Percentiles rank a stretch among this genome's conserved stretches.
These are phyloP conservation scores for Acestrorhynchus altus DNA, from an alignment of 2,797 vertebrate species.

Conservation along the genomic window DNA sequence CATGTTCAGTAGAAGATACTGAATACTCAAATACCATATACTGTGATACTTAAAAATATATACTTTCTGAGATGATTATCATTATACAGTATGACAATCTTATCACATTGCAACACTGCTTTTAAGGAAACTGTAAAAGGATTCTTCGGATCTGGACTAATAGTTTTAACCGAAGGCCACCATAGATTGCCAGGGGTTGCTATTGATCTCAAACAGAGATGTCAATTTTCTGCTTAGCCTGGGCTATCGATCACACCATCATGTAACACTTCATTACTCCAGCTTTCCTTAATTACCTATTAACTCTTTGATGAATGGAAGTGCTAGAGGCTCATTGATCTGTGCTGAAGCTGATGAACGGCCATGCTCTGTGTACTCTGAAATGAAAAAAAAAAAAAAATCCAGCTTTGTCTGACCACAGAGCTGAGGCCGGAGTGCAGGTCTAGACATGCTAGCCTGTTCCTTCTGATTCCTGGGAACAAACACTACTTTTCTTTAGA, in stretches of 20 bases:
- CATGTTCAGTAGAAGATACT: no score
- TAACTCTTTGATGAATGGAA: slow-evolving; percentile 55
- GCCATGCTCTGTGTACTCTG: not conserved
- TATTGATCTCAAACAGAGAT: slow-evolving; percentile 57
- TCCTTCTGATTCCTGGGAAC: not conserved
- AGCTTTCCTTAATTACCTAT: slow-evolving; percentile 53
- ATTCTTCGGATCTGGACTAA: slow-evolving; percentile 37
- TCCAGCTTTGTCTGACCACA: not conserved
- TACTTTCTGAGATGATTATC: no score
- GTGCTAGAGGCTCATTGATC: slow-evolving; percentile 51
- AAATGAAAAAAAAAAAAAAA: not conserved
- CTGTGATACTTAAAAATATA: no score
- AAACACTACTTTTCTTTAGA: no score
- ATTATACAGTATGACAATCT: no score
- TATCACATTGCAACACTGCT: no score
- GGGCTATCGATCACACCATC: slow-evolving; percentile 57
- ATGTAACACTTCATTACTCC: slow-evolving; percentile 50
- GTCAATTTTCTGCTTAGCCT: slow-evolving; percentile 59
- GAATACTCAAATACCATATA: no score
- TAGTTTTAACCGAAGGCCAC: slow-evolving; percentile 43
- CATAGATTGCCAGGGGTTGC: slow-evolving; percentile 35
- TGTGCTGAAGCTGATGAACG: slow-evolving; percentile 40
- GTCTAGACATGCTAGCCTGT: not conserved
- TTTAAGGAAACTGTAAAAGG: not conserved
- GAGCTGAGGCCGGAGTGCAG: not conserved